phyloP scores from a whole-genome alignment of 2,888 invertebrate genomes.

The Diarsia dahlii region DNA sequence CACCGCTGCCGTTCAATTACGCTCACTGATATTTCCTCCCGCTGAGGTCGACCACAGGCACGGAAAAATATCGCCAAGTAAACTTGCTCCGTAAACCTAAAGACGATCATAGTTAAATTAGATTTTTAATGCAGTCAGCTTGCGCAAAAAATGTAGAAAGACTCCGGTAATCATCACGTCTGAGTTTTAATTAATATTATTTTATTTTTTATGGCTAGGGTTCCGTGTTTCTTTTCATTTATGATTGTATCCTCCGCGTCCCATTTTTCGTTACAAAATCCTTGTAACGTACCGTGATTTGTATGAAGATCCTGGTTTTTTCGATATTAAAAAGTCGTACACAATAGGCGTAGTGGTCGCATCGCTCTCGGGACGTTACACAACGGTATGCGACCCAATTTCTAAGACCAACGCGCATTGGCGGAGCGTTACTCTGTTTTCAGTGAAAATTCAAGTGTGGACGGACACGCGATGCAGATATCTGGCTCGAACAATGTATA shows the following conservation, averaged over 20 bases:
- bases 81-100: not conserved
- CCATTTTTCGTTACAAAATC: not conserved
- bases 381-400: conserved; percentile 78
- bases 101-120: not conserved
- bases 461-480: conserved; percentile 71
- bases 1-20: not conserved
- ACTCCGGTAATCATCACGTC: not conserved
- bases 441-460: conserved; percentile 72
- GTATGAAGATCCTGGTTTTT: conserved; percentile 50
- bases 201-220: not conserved
- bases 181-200: not conserved
- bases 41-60: not conserved
- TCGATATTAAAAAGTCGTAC: conserved; percentile 55
- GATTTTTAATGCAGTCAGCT: not conserved
- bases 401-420: conserved; percentile 71
- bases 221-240: not conserved
- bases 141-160: no score
- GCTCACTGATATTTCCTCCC: not conserved
- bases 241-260: not conserved
- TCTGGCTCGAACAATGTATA: conserved; percentile 71
- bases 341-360: conserved; percentile 64
- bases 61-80: not conserved
- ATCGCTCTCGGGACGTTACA: conserved; percentile 69
- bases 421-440: conserved; percentile 73
- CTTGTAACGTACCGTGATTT: conserved; percentile 16